Percentiles rank a stretch among this genome's conserved stretches.
Conservation (phyloP, 64 coral and sea anemone genomes). For the Anthopleura sola region DNA sequence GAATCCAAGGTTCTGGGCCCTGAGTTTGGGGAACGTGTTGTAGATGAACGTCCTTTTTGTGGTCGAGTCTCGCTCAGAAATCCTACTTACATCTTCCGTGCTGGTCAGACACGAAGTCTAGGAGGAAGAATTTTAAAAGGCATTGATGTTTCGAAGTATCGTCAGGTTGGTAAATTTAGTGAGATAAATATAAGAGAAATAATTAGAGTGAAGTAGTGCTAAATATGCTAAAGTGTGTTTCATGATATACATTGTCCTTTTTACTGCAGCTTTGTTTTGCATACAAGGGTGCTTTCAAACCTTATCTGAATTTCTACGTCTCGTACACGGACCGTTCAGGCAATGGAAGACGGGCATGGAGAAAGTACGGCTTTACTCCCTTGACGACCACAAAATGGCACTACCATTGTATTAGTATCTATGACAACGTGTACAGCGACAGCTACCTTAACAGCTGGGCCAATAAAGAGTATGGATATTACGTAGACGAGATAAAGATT, state of each 20-base stretch:
- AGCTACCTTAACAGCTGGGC: slow-evolving; percentile 7
- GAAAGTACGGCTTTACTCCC: slow-evolving; percentile 24
- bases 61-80: slow-evolving; percentile 55
- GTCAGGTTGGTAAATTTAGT: slow-evolving; percentile 57
- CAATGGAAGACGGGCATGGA: slow-evolving; percentile 4
- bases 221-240: too few relatives aligned
- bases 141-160: slow-evolving; percentile 47
- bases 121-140: slow-evolving; percentile 32
- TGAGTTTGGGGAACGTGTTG: slow-evolving; percentile 42
- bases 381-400: slow-evolving; percentile 27
- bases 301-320: slow-evolving; percentile 35
- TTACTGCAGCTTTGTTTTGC: slow-evolving; percentile 59
- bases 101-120: slow-evolving; percentile 32
- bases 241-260: too few relatives aligned
- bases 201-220: too few relatives aligned
- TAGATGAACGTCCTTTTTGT: slow-evolving; percentile 31
- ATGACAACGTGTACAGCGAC: slow-evolving; percentile 45
- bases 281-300: slow-evolving; percentile 42
- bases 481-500: slow-evolving; percentile 32
- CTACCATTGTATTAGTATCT: slow-evolving; percentile 38
- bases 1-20: slow-evolving; percentile 12
- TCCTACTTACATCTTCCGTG: slow-evolving; percentile 32
- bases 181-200: too few relatives aligned
- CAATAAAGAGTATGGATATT: slow-evolving; percentile 36
- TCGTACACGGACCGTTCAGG: slow-evolving; percentile 60